phyloP scores from a whole-genome alignment of 2,113 vertebrate genomes.

The Noctilio leporinus region DNA sequence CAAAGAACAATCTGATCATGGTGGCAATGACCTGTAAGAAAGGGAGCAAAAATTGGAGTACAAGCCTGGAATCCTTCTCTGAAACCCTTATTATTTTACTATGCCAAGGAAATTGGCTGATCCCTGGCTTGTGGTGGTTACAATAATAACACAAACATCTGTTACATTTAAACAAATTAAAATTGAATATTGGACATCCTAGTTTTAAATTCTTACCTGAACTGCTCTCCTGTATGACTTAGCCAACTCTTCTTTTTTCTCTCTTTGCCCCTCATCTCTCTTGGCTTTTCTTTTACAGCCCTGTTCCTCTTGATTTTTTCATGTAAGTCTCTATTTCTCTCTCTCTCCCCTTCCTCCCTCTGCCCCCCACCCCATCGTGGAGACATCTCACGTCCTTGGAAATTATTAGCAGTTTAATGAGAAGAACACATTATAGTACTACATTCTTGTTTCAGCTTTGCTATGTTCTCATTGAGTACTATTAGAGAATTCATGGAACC shows the following conservation, averaged over 20 bases:
- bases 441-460: not conserved
- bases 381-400: not conserved
- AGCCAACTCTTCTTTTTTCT: not conserved
- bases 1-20: not conserved
- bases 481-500: not conserved
- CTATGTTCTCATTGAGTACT: not conserved
- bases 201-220: not conserved
- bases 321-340: not conserved
- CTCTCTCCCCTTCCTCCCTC: no score
- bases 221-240: not conserved
- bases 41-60: not conserved
- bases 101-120: not conserved
- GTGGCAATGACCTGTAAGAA: not conserved
- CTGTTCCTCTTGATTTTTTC: not conserved
- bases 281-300: not conserved
- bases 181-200: not conserved
- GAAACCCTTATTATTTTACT: not conserved
- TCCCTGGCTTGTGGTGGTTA: not conserved
- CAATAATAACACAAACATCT: not conserved
- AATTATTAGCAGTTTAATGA: not conserved
- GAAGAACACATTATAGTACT: not conserved
- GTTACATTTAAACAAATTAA: not conserved
- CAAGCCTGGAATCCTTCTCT: not conserved
- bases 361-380: not conserved
- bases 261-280: not conserved